phyloP scores from a whole-genome alignment of 2,797 vertebrate genomes.

The Limosa lapponica region DNA sequence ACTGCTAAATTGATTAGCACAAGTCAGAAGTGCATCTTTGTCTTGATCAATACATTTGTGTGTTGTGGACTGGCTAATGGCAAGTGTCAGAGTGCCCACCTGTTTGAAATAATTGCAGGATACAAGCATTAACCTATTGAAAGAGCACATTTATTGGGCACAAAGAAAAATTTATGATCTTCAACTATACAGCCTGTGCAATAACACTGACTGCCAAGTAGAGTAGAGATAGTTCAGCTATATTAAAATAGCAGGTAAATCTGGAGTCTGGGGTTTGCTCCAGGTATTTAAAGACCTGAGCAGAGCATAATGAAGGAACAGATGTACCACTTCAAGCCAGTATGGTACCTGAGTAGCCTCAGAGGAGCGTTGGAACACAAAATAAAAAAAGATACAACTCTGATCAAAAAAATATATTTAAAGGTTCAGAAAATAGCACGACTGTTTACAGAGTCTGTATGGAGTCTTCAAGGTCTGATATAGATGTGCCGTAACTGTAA shows the following conservation, averaged over 20 bases:
- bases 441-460: background rate
- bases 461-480: background rate
- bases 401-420: background rate
- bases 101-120: conserved; percentile 65
- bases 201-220: conserved; percentile 45
- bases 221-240: conserved; percentile 3
- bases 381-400: background rate
- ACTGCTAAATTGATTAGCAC: conserved; percentile 70
- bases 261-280: conserved; percentile 63
- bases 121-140: conserved; percentile 48
- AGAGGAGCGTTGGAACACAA: conserved; percentile 27
- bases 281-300: conserved; percentile 63
- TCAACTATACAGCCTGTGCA: conserved; percentile 44
- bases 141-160: conserved; percentile 32
- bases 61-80: conserved; percentile 40
- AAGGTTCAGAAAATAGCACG: background rate
- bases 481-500: background rate
- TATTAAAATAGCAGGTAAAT: conserved; percentile 68
- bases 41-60: conserved; percentile 68
- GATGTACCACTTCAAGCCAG: conserved; percentile 52
- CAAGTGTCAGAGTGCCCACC: conserved; percentile 52
- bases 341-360: conserved; percentile 50
- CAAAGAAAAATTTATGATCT: conserved; percentile 46
- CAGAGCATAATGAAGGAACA: conserved; percentile 60
- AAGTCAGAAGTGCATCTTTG: conserved; percentile 64